These are phyloP conservation scores for Drosophila diplacantha DNA, from an alignment of 2,888 invertebrate species.

Conservation along the genomic window DNA sequence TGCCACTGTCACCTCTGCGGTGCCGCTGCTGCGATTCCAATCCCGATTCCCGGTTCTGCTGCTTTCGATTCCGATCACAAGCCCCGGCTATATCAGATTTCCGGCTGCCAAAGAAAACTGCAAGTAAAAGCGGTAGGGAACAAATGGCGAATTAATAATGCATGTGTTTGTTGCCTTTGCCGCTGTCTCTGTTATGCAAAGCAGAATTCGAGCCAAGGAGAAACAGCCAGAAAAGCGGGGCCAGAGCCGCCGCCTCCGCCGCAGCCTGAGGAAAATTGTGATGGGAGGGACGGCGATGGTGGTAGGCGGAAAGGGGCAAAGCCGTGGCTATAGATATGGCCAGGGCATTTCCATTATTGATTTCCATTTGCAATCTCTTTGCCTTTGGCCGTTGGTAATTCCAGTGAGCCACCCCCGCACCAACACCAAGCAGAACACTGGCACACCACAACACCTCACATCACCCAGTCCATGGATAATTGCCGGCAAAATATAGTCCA, in stretches of 20 bases:
- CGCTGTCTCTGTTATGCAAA: conserved; percentile 26
- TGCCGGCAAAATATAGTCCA: conserved; percentile 11
- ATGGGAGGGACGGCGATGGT: neutral
- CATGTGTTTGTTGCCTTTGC: conserved; percentile 20
- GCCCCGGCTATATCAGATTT: conserved; percentile 51
- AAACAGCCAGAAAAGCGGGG: conserved; percentile 11
- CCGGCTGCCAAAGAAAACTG: conserved; percentile 46
- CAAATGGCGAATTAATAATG: conserved; percentile 29
- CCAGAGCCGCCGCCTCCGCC: neutral
- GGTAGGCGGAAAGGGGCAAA: neutral
- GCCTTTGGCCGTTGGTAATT: conserved; percentile 33
- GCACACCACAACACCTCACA: conserved; percentile 10
- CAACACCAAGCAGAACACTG: conserved; percentile 3
- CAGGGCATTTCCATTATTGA: conserved; percentile 61
- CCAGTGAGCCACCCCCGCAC: conserved; percentile 21
- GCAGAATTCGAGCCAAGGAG: conserved; percentile 28
- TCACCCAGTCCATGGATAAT: conserved; percentile 19
- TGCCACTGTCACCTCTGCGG: conserved; percentile 2
- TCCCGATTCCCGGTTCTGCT: conserved; percentile 7
- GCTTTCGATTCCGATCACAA: conserved; percentile 8
- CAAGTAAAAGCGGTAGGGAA: conserved; percentile 18
- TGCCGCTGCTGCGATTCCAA: conserved; percentile 1
- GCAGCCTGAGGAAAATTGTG: neutral
- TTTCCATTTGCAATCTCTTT: conserved; percentile 53
- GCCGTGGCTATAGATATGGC: conserved; percentile 22